phyloP scores from a whole-genome alignment of 1,140 invertebrate species.

The Delia radicum region DNA sequence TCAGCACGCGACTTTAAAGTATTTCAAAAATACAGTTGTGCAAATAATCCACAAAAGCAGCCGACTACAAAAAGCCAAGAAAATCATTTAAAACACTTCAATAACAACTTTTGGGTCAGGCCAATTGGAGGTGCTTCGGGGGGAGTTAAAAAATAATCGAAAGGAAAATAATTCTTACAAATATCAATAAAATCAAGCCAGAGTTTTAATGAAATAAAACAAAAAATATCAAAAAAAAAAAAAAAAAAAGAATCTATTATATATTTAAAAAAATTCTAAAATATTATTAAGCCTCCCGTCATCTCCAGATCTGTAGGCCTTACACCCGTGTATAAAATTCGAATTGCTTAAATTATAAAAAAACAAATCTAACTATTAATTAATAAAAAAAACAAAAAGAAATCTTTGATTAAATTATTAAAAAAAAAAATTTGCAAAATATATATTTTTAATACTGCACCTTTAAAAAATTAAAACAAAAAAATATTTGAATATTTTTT shows the following conservation, averaged over 20 bases:
- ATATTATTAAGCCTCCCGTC: slow-evolving; percentile 24
- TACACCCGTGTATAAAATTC: slow-evolving; percentile 9
- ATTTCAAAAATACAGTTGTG: not conserved
- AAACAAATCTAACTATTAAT: no score
- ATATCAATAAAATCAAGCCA: not conserved
- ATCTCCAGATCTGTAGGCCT: slow-evolving; percentile 18
- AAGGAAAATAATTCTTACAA: no score
- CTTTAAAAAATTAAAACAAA: slow-evolving; percentile 13
- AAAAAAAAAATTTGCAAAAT: slow-evolving; percentile 13
- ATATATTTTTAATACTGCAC: slow-evolving; percentile 22
- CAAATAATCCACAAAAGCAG: not conserved
- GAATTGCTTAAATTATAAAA: no score
- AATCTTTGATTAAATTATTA: slow-evolving; percentile 23
- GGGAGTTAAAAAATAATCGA: not conserved
- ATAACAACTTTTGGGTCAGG: slow-evolving; percentile 10
- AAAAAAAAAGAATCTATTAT: no score
- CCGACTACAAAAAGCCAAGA: not conserved
- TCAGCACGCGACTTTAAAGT: slow-evolving; percentile 13
- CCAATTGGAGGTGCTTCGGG: slow-evolving; percentile 26
- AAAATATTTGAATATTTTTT: not conserved
- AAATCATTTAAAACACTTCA: not conserved
- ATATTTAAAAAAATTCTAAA: no score
- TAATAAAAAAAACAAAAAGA: slow-evolving; percentile 4
- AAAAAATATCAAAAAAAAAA: not conserved
- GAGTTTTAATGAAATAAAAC: no score